Conservation (phyloP, 2,113 vertebrate genomes). For the Haemorhous mexicanus region DNA sequence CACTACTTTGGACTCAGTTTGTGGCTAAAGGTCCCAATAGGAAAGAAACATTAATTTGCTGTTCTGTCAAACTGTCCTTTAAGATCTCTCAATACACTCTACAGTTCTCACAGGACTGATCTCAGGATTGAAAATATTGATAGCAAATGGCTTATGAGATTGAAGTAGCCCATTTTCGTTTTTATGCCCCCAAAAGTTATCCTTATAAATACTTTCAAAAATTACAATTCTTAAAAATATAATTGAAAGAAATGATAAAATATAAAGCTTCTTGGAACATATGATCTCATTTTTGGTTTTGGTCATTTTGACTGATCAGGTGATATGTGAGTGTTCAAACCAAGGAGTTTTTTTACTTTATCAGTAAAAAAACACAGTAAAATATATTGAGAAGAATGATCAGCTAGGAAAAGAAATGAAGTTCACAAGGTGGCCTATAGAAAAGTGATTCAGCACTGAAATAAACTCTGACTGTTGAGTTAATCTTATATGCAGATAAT, state of each 20-base stretch:
- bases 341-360: background rate
- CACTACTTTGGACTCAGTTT: background rate
- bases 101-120: background rate
- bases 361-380: background rate
- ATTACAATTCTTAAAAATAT: background rate
- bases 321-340: background rate
- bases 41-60: background rate
- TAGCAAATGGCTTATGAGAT: background rate
- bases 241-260: background rate
- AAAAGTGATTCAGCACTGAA: background rate
- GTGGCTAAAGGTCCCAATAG: background rate
- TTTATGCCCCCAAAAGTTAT: background rate
- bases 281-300: background rate
- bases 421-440: background rate
- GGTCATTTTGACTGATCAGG: background rate
- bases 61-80: background rate
- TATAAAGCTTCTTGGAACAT: background rate
- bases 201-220: background rate
- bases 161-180: background rate
- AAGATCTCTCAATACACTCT: background rate
- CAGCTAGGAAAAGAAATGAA: background rate
- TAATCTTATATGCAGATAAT: background rate
- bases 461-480: background rate
- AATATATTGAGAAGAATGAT: background rate
- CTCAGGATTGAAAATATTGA: background rate